Evolutionary conservation across 2,888 invertebrate genomes (phyloP).

Genomic region (Ypsolopha scabrella): DNA sequence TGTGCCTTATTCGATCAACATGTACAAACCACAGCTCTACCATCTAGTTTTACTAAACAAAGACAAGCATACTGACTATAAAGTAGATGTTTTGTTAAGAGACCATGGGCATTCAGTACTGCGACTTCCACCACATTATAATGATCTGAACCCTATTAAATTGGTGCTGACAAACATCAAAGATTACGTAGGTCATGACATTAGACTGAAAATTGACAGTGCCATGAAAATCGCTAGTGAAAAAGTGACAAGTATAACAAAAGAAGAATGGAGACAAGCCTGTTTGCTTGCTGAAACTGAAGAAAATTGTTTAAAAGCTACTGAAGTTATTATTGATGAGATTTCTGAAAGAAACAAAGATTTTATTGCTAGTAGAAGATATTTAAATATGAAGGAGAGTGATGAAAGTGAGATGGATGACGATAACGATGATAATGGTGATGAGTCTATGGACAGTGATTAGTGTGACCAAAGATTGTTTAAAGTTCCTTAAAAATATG

Average conservation of each 20-base stretch:
- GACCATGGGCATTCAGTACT: slow-evolving; percentile 20
- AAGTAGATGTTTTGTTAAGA: slow-evolving; percentile 17
- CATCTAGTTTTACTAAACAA: slow-evolving; percentile 20
- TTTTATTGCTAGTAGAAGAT: slow-evolving; percentile 10
- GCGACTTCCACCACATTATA: slow-evolving; percentile 18
- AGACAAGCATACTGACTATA: slow-evolving; percentile 21
- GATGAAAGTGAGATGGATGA: slow-evolving; percentile 13
- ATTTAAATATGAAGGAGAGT: slow-evolving; percentile 12
- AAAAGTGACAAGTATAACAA: slow-evolving; percentile 15
- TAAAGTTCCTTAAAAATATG: no score
- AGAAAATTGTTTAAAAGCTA: slow-evolving; percentile 20
- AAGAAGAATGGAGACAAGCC: slow-evolving; percentile 19
- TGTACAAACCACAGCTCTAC: slow-evolving; percentile 23
- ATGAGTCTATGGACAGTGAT: slow-evolving; percentile 21
- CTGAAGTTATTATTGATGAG: slow-evolving; percentile 22
- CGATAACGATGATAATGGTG: slow-evolving; percentile 16
- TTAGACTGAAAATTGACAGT: slow-evolving; percentile 16
- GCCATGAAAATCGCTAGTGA: slow-evolving; percentile 22
- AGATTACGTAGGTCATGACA: slow-evolving; percentile 18
- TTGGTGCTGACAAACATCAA: slow-evolving; percentile 15
- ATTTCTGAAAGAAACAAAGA: slow-evolving; percentile 20
- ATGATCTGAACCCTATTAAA: slow-evolving; percentile 21
- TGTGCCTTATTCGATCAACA: slow-evolving; percentile 16
- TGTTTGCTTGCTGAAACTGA: slow-evolving; percentile 18
- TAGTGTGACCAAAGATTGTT: background rate